Evolutionary conservation across 2,888 invertebrate genomes (phyloP), one percentile per base, ranked within the genome.

Genomic region (Carpatolechia fugitivella): DNA sequence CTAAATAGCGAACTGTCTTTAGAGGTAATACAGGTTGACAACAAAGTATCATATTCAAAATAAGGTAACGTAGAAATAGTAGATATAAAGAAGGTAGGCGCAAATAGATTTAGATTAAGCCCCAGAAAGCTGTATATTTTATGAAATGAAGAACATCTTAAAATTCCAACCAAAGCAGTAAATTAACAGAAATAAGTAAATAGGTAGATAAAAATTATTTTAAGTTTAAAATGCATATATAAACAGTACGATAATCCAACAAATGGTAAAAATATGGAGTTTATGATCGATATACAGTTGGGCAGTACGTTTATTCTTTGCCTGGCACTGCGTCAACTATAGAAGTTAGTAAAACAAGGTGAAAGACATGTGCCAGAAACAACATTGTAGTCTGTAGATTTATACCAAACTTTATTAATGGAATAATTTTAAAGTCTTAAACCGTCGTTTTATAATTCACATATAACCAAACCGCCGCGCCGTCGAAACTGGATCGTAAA

Each of bases 331-430:
- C n/a, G 1, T 44, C 44, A 44, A 44, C 44, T 24, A 44, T 44
- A 29, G 29, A 29, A 44, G 13, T 44, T 44, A 11, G 13, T 44
- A 44, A 29, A 44, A 44, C 44, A 44, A 44, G 29, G 29, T 44
- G 29, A 44, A 44, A 44, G n/a, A 13, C 13, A 7, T 44, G 44
- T 44, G 44, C 44, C 44, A 44, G 44, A 13, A 44, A 44, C 44
- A 44, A 44, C 44, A 44, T 44, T 44, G 44, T 44, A 29, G 33
- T 24, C 24, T 41, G 8, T 16, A n/a, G n/a, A n/a, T 41, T 41
- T 41, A 41, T 41, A 6, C 44, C n/a, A 29, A 44, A 24, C 44
- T 44, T 44, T 44, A 44, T 44, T 29, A 13, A 44, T 44, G 29
- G 44, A 44, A 38, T 29, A 24, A 16, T 38, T 38, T 41, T 29